Evolutionary conservation across 2,888 invertebrate species (phyloP).

Genomic region (Sialis lutaria): DNA sequence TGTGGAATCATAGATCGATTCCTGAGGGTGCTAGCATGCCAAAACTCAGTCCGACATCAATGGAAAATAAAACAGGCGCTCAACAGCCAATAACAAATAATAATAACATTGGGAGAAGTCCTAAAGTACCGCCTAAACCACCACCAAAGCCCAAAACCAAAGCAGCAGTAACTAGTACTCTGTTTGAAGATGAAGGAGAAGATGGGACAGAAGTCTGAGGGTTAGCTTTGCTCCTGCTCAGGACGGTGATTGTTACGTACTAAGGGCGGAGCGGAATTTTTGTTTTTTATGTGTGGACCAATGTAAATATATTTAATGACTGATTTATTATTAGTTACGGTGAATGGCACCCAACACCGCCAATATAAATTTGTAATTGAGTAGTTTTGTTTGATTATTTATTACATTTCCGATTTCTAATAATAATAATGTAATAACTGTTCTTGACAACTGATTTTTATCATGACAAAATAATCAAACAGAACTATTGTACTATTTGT

Average conservation of each 20-base stretch:
- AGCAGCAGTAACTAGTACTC: slow-evolving; percentile 48
- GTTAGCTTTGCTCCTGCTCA: slow-evolving; percentile 23
- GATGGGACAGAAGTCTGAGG: slow-evolving; percentile 76
- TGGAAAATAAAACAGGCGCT: slow-evolving; percentile 2
- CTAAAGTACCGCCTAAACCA: slow-evolving; percentile 66
- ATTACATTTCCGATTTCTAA: too few relatives aligned
- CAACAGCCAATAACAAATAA: slow-evolving; percentile 17
- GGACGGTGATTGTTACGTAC: slow-evolving; percentile 17
- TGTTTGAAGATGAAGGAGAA: slow-evolving; percentile 77
- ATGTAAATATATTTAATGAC: neutral
- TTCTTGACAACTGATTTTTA: too few relatives aligned
- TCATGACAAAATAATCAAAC: too few relatives aligned
- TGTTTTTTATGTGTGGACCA: neutral
- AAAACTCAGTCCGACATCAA: neutral
- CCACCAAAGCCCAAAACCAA: slow-evolving; percentile 74
- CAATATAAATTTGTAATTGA: neutral
- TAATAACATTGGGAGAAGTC: slow-evolving; percentile 29
- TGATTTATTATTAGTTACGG: too few relatives aligned
- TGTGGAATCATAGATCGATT: neutral
- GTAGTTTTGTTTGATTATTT: neutral
- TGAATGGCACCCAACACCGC: too few relatives aligned
- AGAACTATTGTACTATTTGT: too few relatives aligned
- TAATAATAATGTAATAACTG: too few relatives aligned
- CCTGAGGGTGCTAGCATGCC: slow-evolving; percentile 4
- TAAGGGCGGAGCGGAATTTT: slow-evolving; percentile 5